Percentiles rank a stretch among this genome's conserved stretches.
phyloP scores from a whole-genome alignment of 2,888 invertebrate species.

The Drosophila leonis region DNA sequence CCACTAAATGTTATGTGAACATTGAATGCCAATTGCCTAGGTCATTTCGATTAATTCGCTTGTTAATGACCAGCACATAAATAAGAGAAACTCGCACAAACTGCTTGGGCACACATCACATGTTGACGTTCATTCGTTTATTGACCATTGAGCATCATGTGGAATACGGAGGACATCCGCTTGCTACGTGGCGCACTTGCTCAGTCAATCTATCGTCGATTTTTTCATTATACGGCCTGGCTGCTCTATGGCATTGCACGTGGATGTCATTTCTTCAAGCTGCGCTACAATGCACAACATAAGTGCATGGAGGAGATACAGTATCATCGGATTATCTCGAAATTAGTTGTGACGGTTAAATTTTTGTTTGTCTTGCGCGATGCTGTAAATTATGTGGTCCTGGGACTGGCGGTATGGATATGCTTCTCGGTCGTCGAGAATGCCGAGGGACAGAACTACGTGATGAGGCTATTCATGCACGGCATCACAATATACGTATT shows the following conservation, averaged over 20 bases:
- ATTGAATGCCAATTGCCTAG: slow-evolving; percentile 33
- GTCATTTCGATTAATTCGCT: slow-evolving; percentile 43
- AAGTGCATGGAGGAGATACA: slow-evolving; percentile 33
- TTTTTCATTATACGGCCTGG: slow-evolving; percentile 41
- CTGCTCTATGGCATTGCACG: slow-evolving; percentile 53
- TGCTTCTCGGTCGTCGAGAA: slow-evolving; percentile 23
- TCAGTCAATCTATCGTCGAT: slow-evolving; percentile 21
- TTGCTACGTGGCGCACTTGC: not conserved
- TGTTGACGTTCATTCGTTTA: slow-evolving; percentile 6
- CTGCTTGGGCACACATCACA: not conserved
- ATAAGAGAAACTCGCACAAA: slow-evolving; percentile 33
- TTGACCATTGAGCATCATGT: slow-evolving; percentile 32
- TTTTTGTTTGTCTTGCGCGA: slow-evolving; percentile 25
- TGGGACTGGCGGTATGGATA: slow-evolving; percentile 30
- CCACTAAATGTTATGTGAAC: not conserved
- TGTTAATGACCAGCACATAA: slow-evolving; percentile 43
- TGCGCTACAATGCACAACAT: slow-evolving; percentile 41
- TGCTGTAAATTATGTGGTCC: slow-evolving; percentile 27
- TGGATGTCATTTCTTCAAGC: slow-evolving; percentile 46
- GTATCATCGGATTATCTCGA: slow-evolving; percentile 30
- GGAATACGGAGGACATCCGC: slow-evolving; percentile 34
- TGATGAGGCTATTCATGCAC: slow-evolving; percentile 27
- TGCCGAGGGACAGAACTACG: slow-evolving; percentile 47
- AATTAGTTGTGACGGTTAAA: slow-evolving; percentile 42
- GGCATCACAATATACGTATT: slow-evolving; percentile 15